Conservation (phyloP, 1,140 invertebrate genomes). For the Eriocheir sinensis region DNA sequence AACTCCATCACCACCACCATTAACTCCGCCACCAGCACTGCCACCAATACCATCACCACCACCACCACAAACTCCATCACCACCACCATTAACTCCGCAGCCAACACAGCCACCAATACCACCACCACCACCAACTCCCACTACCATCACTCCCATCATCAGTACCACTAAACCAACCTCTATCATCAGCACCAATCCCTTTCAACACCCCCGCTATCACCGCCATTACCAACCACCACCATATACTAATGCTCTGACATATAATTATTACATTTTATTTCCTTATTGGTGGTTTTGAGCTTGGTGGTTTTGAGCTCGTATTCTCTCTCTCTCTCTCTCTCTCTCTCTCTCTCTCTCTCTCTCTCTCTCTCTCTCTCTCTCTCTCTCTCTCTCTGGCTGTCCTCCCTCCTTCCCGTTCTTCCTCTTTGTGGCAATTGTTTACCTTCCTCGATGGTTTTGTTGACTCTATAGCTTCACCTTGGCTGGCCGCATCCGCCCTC, state of each 20-base stretch:
- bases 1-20: too few species aligned
- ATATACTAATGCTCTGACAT: too few species aligned
- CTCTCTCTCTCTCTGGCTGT: neutral
- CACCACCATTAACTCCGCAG: neutral
- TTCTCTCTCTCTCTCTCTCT: neutral
- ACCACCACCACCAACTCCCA: neutral
- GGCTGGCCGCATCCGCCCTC: too few species aligned
- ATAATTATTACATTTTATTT: too few species aligned
- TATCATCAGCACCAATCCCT: neutral
- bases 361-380: neutral
- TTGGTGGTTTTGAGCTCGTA: neutral
- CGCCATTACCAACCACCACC: neutral
- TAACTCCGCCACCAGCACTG: too few species aligned
- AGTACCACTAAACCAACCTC: neutral
- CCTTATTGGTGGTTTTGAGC: too few species aligned
- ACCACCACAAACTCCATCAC: too few species aligned
- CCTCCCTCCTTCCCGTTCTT: neutral
- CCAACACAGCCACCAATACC: neutral
- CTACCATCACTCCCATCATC: neutral
- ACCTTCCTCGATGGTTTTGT: neutral
- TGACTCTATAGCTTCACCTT: neutral
- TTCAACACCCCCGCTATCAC: neutral
- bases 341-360: constrained; percentile 22
- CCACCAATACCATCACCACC: too few species aligned
- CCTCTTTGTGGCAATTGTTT: too few species aligned